A percentile compares a stretch with the other conserved stretches of the same genome.
Conservation (phyloP, 1,140 invertebrate genomes). For the Laupala kohalensis region DNA sequence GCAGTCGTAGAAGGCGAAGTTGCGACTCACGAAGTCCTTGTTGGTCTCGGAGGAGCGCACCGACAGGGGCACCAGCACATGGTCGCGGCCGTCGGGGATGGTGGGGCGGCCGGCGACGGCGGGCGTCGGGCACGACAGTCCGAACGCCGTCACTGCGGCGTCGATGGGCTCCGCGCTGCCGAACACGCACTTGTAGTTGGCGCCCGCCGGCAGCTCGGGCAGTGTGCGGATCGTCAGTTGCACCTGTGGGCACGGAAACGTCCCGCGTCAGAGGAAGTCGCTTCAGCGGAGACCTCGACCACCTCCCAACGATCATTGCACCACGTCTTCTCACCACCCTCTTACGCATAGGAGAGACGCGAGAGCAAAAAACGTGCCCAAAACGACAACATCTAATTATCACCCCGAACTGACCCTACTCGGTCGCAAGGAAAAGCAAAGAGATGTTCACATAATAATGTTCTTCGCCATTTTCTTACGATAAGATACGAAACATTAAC, state of each 20-base stretch:
- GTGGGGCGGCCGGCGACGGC: slow-evolving; percentile 56
- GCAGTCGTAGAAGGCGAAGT: slow-evolving; percentile 92
- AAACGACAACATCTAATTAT: too few species aligned
- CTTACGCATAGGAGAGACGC: too few species aligned
- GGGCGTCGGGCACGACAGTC: slow-evolving; percentile 76
- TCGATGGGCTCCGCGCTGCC: slow-evolving; percentile 69
- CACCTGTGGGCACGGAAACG: slow-evolving; percentile 34
- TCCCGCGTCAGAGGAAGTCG: neutral
- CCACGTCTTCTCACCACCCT: too few species aligned
- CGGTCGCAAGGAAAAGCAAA: too few species aligned
- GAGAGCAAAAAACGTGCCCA: too few species aligned
- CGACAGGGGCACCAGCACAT: slow-evolving; percentile 81
- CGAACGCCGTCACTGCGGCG: slow-evolving; percentile 63
- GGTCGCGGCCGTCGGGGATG: slow-evolving; percentile 63
- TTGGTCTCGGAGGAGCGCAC: slow-evolving; percentile 87
- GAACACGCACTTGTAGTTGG: slow-evolving; percentile 91
- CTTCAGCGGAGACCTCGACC: too few species aligned
- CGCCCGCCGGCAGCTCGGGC: slow-evolving; percentile 73
- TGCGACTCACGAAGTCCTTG: slow-evolving; percentile 86
- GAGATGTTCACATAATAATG: too few species aligned
- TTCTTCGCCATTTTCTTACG: too few species aligned
- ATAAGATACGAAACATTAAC: too few species aligned
- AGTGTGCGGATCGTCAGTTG: slow-evolving; percentile 78
- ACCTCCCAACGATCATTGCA: too few species aligned
- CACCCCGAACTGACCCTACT: too few species aligned